phyloP scores from a whole-genome alignment of 2,888 invertebrate species.

The Caenorhabditis drosophilae region DNA sequence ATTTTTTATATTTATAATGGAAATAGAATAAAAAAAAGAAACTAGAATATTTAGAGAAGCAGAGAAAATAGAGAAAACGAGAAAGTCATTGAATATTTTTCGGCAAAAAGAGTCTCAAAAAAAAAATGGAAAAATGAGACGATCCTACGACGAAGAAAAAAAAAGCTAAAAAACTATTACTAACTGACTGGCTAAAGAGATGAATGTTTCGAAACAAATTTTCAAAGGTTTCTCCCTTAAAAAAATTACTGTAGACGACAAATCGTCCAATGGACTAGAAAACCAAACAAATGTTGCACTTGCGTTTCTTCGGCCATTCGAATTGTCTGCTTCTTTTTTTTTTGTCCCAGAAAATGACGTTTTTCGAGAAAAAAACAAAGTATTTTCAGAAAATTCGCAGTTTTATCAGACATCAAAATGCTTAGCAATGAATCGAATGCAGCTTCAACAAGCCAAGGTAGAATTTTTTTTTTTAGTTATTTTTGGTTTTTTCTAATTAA shows the following conservation, averaged over 20 bases:
- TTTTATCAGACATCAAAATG: too few relatives aligned
- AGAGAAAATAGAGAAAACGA: slow-evolving; percentile 4
- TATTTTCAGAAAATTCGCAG: too few relatives aligned
- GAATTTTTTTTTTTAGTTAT: too few relatives aligned
- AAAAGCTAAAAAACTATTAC: neutral
- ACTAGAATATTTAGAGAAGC: neutral
- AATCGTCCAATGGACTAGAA: neutral
- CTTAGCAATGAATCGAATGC: too few relatives aligned
- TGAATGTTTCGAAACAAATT: neutral
- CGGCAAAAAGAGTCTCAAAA: slow-evolving; percentile 11
- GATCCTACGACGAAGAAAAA: neutral
- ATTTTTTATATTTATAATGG: too few relatives aligned
- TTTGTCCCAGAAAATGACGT: neutral
- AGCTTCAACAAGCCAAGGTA: too few relatives aligned
- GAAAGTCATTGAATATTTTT: slow-evolving; percentile 11
- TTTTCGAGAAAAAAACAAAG: too few relatives aligned
- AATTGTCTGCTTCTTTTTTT: neutral
- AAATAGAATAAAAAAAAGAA: too few relatives aligned
- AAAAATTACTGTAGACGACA: too few relatives aligned
- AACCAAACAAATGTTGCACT: neutral
- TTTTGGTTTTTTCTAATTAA: too few relatives aligned
- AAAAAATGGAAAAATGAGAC: slow-evolving; percentile 7
- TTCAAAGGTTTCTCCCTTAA: neutral
- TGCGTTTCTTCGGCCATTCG: too few relatives aligned
- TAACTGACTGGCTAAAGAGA: neutral